These are phyloP conservation scores for Neopelma chrysocephalum DNA, from an alignment of 2,797 vertebrate genomes.

Conservation along the genomic window DNA sequence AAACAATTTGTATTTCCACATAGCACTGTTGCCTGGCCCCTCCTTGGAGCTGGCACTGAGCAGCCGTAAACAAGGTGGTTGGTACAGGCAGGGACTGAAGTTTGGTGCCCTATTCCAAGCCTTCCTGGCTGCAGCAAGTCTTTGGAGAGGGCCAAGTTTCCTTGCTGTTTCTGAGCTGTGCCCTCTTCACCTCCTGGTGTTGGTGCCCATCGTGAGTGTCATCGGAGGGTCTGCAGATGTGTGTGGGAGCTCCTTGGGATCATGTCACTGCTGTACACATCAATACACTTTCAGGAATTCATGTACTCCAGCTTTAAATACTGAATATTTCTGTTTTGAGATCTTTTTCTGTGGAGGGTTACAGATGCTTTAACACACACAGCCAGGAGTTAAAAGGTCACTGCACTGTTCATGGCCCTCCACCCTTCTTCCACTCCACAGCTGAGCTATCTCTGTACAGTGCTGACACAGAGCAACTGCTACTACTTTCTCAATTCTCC, in stretches of 20 bases:
- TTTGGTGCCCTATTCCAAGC: neutral
- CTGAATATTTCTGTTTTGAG: neutral
- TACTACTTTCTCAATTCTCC: neutral
- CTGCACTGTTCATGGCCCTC: neutral
- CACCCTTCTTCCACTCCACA: neutral
- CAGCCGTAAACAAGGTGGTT: slow-evolving; percentile 25
- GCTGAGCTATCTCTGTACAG: slow-evolving; percentile 24
- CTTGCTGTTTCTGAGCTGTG: neutral
- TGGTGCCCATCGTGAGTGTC: accelerated
- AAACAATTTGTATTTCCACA: slow-evolving; percentile 43
- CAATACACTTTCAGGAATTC: neutral
- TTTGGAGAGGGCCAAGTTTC: neutral
- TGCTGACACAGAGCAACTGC: slow-evolving; percentile 55
- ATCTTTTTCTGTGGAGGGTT: neutral
- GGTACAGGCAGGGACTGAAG: neutral
- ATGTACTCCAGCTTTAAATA: neutral
- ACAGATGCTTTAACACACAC: neutral
- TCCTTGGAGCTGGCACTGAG: neutral
- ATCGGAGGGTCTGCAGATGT: neutral
- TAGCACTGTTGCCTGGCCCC: neutral
- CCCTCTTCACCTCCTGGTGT: neutral
- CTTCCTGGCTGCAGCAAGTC: neutral
- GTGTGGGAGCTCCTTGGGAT: neutral
- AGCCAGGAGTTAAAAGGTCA: slow-evolving; percentile 17
- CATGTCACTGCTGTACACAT: accelerated